Evolutionary conservation across 1,140 invertebrate species (phyloP).

Genomic region (Temnothorax longispinosus): DNA sequence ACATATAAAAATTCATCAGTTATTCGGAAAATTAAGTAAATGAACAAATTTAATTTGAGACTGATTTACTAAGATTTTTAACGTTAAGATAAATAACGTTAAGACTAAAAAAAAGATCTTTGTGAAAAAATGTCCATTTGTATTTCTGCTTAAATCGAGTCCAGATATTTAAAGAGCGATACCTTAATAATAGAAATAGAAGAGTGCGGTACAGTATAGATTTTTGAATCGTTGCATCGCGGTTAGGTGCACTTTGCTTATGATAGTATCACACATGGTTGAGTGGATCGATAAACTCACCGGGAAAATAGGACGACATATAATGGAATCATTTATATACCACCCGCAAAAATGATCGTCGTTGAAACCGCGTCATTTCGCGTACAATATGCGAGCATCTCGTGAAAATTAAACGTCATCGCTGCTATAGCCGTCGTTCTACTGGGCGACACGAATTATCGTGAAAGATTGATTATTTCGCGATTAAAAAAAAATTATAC

Average conservation of each 20-base stretch:
- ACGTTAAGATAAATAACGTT: neutral
- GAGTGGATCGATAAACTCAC: conserved; percentile 28
- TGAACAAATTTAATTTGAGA: neutral
- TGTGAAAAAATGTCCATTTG: neutral
- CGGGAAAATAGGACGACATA: conserved; percentile 28
- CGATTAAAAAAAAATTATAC: neutral
- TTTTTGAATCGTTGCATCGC: conserved; percentile 6
- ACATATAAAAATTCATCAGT: neutral
- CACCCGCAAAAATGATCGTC: conserved; percentile 24
- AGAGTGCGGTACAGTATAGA: neutral
- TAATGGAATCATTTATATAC: conserved; percentile 51
- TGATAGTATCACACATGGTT: conserved; percentile 10
- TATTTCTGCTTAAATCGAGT: neutral
- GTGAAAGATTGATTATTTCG: conserved; percentile 31
- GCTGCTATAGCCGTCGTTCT: neutral
- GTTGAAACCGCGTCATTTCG: conserved; percentile 20
- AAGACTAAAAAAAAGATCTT: neutral
- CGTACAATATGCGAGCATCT: conserved; percentile 30
- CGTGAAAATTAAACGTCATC: conserved; percentile 50
- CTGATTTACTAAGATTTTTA: neutral
- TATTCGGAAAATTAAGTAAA: neutral
- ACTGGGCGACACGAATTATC: conserved; percentile 9
- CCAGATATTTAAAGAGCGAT: neutral
- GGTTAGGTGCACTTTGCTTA: conserved; percentile 18
- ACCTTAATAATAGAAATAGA: neutral